Evolutionary conservation across 2,888 invertebrate species (phyloP).

Genomic region (Morpho deidamia): DNA sequence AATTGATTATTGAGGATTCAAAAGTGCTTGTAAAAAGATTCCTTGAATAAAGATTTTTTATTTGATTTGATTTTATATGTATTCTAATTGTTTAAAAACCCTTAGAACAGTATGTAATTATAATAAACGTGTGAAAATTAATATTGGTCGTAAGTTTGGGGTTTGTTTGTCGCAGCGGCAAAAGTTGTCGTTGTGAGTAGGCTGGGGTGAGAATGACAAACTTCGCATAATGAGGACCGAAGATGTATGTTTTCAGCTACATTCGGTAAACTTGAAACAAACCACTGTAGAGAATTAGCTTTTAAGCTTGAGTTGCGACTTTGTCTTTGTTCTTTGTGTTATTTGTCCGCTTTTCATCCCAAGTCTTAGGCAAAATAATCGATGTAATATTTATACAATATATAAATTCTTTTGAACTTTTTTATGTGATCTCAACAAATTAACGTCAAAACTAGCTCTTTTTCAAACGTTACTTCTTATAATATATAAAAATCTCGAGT

Average conservation of each 20-base stretch:
- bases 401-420: too few species aligned
- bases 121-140: constrained; percentile 23
- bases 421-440: too few species aligned
- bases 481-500: too few species aligned
- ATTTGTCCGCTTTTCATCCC: background rate
- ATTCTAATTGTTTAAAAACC: too few species aligned
- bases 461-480: too few species aligned
- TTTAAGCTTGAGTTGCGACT: constrained; percentile 37
- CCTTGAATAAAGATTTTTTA: too few species aligned
- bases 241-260: constrained; percentile 44
- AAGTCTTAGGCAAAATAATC: too few species aligned
- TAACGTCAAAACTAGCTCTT: too few species aligned
- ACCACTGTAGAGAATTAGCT: constrained; percentile 41
- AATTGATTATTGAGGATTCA: too few species aligned
- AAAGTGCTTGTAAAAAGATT: too few species aligned
- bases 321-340: constrained; percentile 14
- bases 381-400: too few species aligned
- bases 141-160: constrained; percentile 63
- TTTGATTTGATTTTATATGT: too few species aligned
- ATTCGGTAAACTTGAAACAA: constrained; percentile 54
- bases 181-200: constrained; percentile 38
- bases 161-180: constrained; percentile 69
- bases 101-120: background rate
- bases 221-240: constrained; percentile 70
- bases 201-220: constrained; percentile 59